Conservation (phyloP, 2,888 invertebrate species). For the Zele albiditarsus region DNA sequence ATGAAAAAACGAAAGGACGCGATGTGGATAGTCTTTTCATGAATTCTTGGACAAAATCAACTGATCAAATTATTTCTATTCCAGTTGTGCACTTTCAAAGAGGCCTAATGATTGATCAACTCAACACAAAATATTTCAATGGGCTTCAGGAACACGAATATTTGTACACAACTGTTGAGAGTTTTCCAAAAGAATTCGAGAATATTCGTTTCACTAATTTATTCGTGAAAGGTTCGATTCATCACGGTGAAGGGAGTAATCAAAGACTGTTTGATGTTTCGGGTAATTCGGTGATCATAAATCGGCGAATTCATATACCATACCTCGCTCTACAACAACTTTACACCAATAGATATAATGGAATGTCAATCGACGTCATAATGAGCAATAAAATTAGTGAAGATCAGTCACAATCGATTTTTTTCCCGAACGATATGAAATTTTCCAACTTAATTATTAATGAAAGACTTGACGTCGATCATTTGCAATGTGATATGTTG, state of each 20-base stretch:
- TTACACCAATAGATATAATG: slow-evolving; percentile 56
- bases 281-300: slow-evolving; percentile 45
- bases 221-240: slow-evolving; percentile 47
- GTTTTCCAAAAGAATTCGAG: slow-evolving; percentile 50
- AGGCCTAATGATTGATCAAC: slow-evolving; percentile 57
- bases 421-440: not conserved
- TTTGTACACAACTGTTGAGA: slow-evolving; percentile 55
- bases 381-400: slow-evolving; percentile 34
- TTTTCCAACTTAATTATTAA: slow-evolving; percentile 37
- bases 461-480: slow-evolving; percentile 49
- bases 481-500: slow-evolving; percentile 43
- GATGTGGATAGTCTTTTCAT: slow-evolving; percentile 48
- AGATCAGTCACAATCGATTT: not conserved
- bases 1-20: not conserved
- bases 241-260: slow-evolving; percentile 19
- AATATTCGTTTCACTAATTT: slow-evolving; percentile 56
- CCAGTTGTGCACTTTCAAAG: slow-evolving; percentile 50
- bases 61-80: slow-evolving; percentile 54
- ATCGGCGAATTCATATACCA: slow-evolving; percentile 44
- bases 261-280: slow-evolving; percentile 45
- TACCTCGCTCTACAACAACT: slow-evolving; percentile 52
- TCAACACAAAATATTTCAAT: slow-evolving; percentile 58
- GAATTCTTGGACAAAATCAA: slow-evolving; percentile 62
- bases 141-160: slow-evolving; percentile 55
- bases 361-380: slow-evolving; percentile 53